phyloP scores from a whole-genome alignment of 2,888 invertebrate genomes.

The Xestia sexstrigata region DNA sequence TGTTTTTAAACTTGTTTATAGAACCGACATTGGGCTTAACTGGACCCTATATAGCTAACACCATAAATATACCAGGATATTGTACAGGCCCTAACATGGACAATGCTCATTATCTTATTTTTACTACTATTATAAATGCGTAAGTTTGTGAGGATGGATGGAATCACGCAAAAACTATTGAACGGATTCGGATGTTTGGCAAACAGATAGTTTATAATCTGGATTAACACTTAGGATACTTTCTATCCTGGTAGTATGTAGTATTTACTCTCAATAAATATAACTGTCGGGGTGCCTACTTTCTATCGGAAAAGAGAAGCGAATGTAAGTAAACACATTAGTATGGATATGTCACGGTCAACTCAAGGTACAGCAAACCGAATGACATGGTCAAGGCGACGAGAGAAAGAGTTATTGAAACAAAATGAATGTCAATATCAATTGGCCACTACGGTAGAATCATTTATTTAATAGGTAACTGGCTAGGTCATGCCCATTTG shows the following conservation, averaged over 20 bases:
- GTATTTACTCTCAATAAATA: neutral
- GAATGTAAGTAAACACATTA: conserved; percentile 27
- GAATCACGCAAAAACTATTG: neutral
- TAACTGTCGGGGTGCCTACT: no score
- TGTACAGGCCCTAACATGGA: neutral
- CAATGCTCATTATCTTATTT: neutral
- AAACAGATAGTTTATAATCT: neutral
- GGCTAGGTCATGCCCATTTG: conserved; percentile 6
- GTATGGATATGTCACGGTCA: conserved; percentile 40
- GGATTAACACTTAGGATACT: neutral
- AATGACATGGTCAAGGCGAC: conserved; percentile 40
- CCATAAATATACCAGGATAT: neutral
- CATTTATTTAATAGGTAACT: neutral
- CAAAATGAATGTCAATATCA: conserved; percentile 34
- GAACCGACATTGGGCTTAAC: neutral
- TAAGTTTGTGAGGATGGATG: neutral
- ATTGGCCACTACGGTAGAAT: conserved; percentile 13
- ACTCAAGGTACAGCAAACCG: neutral
- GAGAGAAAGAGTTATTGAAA: conserved; percentile 27
- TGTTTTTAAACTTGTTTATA: neutral
- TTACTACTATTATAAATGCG: neutral
- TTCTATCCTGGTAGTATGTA: neutral
- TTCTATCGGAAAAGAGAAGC: neutral
- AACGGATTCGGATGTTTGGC: neutral
- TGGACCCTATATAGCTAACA: neutral